phyloP scores from a whole-genome alignment of 2,113 vertebrate species.

The Erythrocercus mccallii region DNA sequence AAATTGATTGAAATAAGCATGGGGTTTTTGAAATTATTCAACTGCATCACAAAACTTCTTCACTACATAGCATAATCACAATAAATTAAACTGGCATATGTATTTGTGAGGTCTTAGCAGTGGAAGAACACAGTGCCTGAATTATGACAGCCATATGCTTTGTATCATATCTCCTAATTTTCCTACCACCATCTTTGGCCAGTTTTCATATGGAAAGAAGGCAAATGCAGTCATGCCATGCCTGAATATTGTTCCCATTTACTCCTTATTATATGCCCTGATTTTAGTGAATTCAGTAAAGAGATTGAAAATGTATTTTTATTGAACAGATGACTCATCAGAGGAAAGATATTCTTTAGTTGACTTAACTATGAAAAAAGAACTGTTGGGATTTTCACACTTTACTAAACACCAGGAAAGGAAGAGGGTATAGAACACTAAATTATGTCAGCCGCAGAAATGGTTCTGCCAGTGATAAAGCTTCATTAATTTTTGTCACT shows the following conservation, averaged over 20 bases:
- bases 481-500: neutral
- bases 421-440: neutral
- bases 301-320: neutral
- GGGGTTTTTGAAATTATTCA: neutral
- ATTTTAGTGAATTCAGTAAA: neutral
- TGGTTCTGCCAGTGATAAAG: neutral
- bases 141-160: neutral
- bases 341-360: neutral
- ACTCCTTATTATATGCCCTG: neutral
- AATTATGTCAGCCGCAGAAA: neutral
- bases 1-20: neutral
- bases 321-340: neutral
- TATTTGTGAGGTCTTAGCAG: neutral
- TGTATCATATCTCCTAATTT: neutral
- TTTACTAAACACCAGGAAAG: neutral
- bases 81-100: neutral
- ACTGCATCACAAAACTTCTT: neutral
- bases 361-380: neutral
- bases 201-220: neutral
- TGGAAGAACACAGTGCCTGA: neutral
- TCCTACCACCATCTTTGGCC: neutral
- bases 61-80: neutral
- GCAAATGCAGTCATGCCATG: neutral
- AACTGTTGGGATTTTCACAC: neutral
- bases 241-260: neutral